These are phyloP conservation scores for Peromyscus attwateri DNA, from an alignment of 2,797 vertebrate genomes.

Conservation along the genomic window DNA sequence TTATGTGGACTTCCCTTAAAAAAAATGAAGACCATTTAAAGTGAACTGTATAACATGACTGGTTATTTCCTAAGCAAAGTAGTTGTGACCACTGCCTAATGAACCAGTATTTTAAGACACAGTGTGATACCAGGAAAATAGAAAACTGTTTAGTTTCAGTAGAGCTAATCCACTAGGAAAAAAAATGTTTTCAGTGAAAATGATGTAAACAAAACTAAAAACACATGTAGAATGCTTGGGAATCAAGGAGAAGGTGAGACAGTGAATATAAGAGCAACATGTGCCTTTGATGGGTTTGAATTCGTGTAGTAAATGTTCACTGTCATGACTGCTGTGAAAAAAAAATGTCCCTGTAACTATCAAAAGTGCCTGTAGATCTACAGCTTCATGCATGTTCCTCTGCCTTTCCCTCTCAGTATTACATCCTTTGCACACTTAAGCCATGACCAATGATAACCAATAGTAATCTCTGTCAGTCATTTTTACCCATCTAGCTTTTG, in stretches of 20 bases:
- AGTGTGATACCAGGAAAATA: neutral
- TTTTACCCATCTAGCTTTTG: constrained; percentile 62
- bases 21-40: constrained; percentile 43
- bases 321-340: neutral
- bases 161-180: neutral
- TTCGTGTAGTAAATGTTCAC: neutral
- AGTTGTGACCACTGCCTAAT: neutral
- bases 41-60: neutral
- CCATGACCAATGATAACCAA: constrained; percentile 58
- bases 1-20: neutral
- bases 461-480: constrained; percentile 71
- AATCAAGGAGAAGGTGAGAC: neutral
- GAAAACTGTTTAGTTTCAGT: neutral
- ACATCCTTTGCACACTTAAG: constrained; percentile 57
- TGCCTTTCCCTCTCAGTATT: neutral
- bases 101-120: neutral
- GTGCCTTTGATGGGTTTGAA: neutral
- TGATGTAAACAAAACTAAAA: neutral
- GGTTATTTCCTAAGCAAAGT: neutral
- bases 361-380: neutral
- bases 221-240: neutral
- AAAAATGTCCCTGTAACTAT: neutral
- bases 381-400: neutral
- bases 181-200: constrained; percentile 16
- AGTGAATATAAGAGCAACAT: neutral